Evolutionary conservation across 2,797 vertebrate genomes (phyloP), one percentile per base, ranked within the genome.

Genomic region (Bufotes viridis): DNA sequence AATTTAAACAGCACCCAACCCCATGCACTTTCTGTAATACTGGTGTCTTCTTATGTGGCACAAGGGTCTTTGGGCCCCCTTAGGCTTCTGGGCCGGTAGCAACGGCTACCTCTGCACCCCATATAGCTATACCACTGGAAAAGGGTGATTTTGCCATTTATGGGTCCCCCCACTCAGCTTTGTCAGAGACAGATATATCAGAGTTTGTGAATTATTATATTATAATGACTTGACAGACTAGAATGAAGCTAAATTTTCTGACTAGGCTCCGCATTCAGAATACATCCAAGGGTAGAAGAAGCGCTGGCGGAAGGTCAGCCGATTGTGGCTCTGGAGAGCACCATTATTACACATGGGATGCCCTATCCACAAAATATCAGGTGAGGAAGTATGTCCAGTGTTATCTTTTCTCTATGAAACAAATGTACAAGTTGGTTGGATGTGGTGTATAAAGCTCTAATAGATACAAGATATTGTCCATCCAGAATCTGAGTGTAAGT

Each of bases 331-430:
- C 93, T 98, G 34, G 97, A 98, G 92, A 98, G 97, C 91, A 97
- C 97, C 1, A 97, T 98, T 80, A 95, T 98, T 90, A 98, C 97
- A 18, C 97, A 98, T 10, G 97, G 97, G 91, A 97, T 98, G 97
- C 95, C 96, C 18, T 97, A 97, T 90, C 97, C 97, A 84, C 93
- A 96, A 79, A 98, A 97, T 92, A 90, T 98, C 90, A 98, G 96
- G 97, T 98, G 90, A 8, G 82, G 57, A 12, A 3, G 5, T 53
- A 24, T 76, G 26, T 17, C 49, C 17, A 49, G 17, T 49, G 10
- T 24, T n/a, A 65, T 24, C 10, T 24, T n/a, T 24, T 65, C 42
- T 42, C 6, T 55, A 55, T 55, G 10, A 55, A 55, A 14, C 13
- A 10, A 55, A 55, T 55, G 53, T 55, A 11, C 13, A 11, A 55